Evolutionary conservation across 2,888 invertebrate species (phyloP).

Genomic region (Trichopoda pennipes): DNA sequence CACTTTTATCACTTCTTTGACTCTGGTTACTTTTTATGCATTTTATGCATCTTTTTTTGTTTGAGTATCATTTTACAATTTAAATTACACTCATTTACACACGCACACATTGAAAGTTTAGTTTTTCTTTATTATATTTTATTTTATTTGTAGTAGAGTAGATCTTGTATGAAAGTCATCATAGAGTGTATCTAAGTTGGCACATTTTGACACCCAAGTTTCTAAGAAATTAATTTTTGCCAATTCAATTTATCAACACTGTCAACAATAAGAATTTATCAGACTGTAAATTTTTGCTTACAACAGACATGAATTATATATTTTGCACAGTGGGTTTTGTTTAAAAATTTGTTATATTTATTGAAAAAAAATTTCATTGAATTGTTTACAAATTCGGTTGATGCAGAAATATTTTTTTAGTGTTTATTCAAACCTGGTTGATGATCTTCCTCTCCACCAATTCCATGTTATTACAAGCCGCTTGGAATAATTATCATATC

Average conservation of each 20-base stretch:
- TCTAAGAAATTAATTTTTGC: slow-evolving; percentile 48
- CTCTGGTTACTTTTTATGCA: background rate
- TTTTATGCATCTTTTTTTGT: background rate
- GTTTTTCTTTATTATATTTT: background rate
- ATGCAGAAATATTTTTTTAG: no score
- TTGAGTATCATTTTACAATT: slow-evolving; percentile 37
- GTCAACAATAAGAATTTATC: slow-evolving; percentile 7
- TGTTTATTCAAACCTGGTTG: no score
- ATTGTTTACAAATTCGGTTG: no score
- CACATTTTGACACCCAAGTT: slow-evolving; percentile 51
- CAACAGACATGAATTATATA: no score
- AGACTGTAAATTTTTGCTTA: background rate
- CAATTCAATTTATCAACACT: background rate
- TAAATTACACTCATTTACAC: slow-evolving; percentile 30
- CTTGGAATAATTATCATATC: no score
- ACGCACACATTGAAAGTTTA: slow-evolving; percentile 16
- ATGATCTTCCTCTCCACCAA: no score
- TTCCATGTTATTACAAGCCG: no score
- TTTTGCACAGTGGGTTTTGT: no score
- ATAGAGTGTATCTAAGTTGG: slow-evolving; percentile 13
- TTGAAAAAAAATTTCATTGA: no score
- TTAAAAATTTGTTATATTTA: no score
- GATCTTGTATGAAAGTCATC: background rate
- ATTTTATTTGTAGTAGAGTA: background rate
- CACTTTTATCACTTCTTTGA: slow-evolving; percentile 10